Conservation (phyloP, 2,113 vertebrate genomes). For the Dicentrarchus labrax region DNA sequence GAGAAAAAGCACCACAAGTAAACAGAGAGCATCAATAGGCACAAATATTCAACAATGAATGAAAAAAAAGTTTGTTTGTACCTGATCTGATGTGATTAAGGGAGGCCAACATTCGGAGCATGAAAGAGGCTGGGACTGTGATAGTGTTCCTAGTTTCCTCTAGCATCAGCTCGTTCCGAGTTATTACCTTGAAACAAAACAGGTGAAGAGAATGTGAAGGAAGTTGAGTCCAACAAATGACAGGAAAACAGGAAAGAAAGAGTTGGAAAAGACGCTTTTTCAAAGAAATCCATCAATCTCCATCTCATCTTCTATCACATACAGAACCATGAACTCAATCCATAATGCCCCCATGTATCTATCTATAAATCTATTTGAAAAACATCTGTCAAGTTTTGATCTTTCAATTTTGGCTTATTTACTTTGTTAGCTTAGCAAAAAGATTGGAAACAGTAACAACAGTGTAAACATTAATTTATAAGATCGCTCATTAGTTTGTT, state of each 20-base stretch:
- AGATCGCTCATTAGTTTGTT: neutral
- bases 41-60: neutral
- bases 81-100: constrained; percentile 98
- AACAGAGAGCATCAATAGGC: neutral
- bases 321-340: neutral
- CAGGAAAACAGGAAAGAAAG: neutral
- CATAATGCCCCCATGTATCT: too few relatives aligned
- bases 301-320: neutral
- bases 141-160: constrained; percentile 99
- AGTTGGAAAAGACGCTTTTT: too few relatives aligned
- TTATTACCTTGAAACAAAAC: constrained; percentile 89
- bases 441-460: neutral
- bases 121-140: constrained; percentile 98
- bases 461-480: neutral
- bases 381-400: too few relatives aligned
- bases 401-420: neutral
- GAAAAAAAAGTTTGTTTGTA: constrained; percentile 58
- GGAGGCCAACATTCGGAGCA: constrained; percentile 97
- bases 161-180: constrained; percentile 97
- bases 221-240: neutral
- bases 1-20: neutral
- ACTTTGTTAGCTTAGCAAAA: neutral
- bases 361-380: too few relatives aligned
- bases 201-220: neutral
- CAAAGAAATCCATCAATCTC: too few relatives aligned